A percentile compares a stretch with the other conserved stretches of the same genome.
Conservation (phyloP, 2,888 invertebrate genomes). For the Leptogaster cylindrica region DNA sequence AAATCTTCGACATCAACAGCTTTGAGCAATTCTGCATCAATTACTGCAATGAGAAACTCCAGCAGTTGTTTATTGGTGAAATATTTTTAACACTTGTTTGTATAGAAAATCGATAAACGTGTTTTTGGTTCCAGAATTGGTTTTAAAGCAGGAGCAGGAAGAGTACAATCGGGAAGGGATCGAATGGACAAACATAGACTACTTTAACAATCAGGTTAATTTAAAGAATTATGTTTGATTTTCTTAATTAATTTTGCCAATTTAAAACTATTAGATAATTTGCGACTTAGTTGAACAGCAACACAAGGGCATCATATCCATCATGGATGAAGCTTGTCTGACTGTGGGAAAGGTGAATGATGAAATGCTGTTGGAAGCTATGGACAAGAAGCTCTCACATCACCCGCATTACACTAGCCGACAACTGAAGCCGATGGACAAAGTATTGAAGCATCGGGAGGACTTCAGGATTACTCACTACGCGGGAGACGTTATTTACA, state of each 20-base stretch:
- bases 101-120: too few relatives aligned
- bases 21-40: conserved; percentile 99
- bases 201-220: conserved; percentile 90
- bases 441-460: conserved; percentile 76
- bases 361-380: conserved; percentile 85
- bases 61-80: conserved; percentile 93
- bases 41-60: conserved; percentile 98
- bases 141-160: conserved; percentile 97
- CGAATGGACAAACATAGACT: conserved; percentile 92
- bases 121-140: conserved; percentile 77
- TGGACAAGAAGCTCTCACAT: conserved; percentile 84
- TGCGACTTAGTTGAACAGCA: conserved; percentile 95
- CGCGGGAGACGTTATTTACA: conserved; percentile 95
- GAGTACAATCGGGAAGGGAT: conserved; percentile 96
- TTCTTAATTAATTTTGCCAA: too few relatives aligned
- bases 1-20: conserved; percentile 95
- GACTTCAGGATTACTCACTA: conserved; percentile 91
- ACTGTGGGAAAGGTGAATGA: conserved; percentile 91
- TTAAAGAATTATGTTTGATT: background rate
- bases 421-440: conserved; percentile 81
- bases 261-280: too few relatives aligned
- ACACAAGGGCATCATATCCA: conserved; percentile 89
- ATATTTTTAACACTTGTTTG: conserved; percentile 12
- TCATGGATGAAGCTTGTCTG: conserved; percentile 96
- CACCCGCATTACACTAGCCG: conserved; percentile 93